Conservation (phyloP, 2,797 vertebrate species). For the Nasua narica region DNA sequence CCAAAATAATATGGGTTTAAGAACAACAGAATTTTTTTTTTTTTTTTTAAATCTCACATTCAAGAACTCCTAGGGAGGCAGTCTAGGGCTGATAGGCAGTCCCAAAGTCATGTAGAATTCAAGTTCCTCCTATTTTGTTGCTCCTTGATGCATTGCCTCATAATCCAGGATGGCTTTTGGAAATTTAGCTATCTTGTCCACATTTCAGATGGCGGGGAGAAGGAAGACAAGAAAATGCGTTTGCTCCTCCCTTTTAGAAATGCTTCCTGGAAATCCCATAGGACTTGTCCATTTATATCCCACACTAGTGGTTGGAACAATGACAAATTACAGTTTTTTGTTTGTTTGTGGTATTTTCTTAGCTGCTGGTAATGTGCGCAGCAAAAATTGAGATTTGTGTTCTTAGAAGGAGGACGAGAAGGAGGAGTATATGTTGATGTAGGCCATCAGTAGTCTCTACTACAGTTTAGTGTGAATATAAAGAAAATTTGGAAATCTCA, state of each 20-base stretch:
- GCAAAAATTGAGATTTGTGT: not conserved
- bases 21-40: not conserved
- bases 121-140: not conserved
- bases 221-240: not conserved
- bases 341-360: not conserved
- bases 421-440: not conserved
- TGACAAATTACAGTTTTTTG: not conserved
- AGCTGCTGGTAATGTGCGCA: not conserved
- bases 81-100: not conserved
- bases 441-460: not conserved
- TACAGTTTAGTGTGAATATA: not conserved
- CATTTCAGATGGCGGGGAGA: conserved; percentile 25
- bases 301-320: not conserved
- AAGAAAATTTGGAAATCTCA: not conserved
- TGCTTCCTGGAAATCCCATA: conserved; percentile 4
- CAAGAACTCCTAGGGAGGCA: not conserved
- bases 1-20: not conserved
- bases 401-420: not conserved
- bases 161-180: not conserved
- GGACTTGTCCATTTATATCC: not conserved
- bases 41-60: not conserved
- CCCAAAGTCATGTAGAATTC: not conserved
- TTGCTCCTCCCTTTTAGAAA: not conserved
- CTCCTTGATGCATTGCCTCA: not conserved
- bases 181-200: not conserved